Evolutionary conservation across 1,140 invertebrate species (phyloP), one percentile per base, ranked within the genome.

Genomic region (Leptinotarsa lineolata): DNA sequence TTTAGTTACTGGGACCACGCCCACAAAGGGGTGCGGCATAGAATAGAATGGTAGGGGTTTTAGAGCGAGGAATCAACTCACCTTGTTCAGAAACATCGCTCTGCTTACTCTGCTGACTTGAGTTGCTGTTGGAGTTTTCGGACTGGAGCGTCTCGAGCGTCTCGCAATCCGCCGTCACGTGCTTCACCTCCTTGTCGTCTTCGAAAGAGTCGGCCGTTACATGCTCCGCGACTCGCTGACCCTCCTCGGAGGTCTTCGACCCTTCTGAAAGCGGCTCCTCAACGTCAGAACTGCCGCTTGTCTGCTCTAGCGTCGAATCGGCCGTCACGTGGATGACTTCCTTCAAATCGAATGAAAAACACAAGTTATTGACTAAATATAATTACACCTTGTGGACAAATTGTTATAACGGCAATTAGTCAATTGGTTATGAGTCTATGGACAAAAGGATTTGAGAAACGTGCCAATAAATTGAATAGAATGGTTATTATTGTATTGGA

Each of bases 121-220:
- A 63, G 20, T 63, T 63, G 22, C 60, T 63, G 22, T 63, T 63
- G 20, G 60, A 63, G 2, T 24, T 63, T 63, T 63, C 60, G 0
- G 60, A 63, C 18, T 63, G 20, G 5, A 18, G 8, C 1, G 15
- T 63, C 1, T 67, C 65, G 18, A 45, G n/a, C 12, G 12, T 5
- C 24, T 30, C 65, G 39, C 44, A 68, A 68, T 68, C 67, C 11
- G 60, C 60, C 6, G 63, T 65, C 15, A 48, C 21, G 61, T 65
- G 59, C 48, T 45, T 66, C 39, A 44, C 39, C 2, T 54, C 48
- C 2, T n/a, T 54, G n/a, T 54, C 48, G n/a, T 54, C 48, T 16
- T 15, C 48, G n/a, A 18, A 18, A 54, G 48, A 54, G n/a, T n/a
- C 48, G 4, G 4, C 60, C 2, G 60, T 63, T 63, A 63, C 60